phyloP scores from a whole-genome alignment of 1,140 invertebrate genomes.

The Rhyzopertha dominica region DNA sequence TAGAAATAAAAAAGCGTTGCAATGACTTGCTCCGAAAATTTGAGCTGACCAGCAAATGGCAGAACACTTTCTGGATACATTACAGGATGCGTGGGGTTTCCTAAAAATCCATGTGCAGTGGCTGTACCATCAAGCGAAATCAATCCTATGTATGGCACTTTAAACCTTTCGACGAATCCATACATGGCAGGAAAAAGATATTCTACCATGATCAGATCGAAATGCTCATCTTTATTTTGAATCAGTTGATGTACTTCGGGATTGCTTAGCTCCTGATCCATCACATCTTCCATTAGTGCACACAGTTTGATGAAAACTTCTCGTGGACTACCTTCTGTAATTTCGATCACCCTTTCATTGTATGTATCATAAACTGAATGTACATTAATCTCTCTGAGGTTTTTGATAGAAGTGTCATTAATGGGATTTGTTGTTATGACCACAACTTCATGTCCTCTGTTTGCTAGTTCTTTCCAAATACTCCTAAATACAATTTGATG shows the following conservation, averaged over 20 bases:
- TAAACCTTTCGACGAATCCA: slow-evolving; percentile 7
- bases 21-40: slow-evolving; percentile 1
- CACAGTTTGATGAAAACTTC: neutral
- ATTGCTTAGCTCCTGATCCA: neutral
- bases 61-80: no score
- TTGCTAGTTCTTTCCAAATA: slow-evolving; percentile 29
- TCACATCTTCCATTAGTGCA: neutral
- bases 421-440: slow-evolving; percentile 36
- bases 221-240: slow-evolving; percentile 6
- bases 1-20: neutral
- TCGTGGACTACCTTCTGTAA: neutral
- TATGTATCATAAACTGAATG: no score
- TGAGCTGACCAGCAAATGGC: no score
- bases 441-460: slow-evolving; percentile 38
- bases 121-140: slow-evolving; percentile 6
- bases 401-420: slow-evolving; percentile 19
- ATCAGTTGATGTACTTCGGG: no score
- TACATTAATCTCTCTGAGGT: no score
- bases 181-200: neutral
- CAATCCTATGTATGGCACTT: slow-evolving; percentile 22
- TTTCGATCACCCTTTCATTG: slow-evolving; percentile 3
- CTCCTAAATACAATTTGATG: slow-evolving; percentile 21
- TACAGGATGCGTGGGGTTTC: slow-evolving; percentile 39
- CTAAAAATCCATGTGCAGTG: slow-evolving; percentile 22
- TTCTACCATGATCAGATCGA: slow-evolving; percentile 16